phyloP scores from a whole-genome alignment of 2,113 vertebrate species.

The Pavo muticus region DNA sequence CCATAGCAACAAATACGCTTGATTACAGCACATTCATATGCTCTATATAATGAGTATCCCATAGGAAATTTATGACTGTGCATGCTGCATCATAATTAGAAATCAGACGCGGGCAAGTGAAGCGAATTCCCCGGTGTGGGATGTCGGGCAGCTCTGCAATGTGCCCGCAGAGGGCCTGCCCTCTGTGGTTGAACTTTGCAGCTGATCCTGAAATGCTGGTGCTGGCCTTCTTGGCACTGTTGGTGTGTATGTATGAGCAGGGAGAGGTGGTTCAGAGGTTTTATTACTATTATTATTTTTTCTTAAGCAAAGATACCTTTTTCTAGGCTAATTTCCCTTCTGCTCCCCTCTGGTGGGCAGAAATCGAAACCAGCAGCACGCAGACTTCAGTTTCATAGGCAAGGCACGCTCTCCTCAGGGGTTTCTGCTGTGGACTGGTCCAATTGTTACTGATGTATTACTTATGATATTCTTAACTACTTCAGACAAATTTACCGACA shows the following conservation, averaged over 20 bases:
- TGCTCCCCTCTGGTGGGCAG: background rate
- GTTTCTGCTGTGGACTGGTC: slow-evolving; percentile 1
- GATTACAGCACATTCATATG: slow-evolving; percentile 75
- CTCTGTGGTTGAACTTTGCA: background rate
- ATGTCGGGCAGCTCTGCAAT: background rate
- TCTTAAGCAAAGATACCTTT: background rate
- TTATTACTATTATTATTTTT: background rate
- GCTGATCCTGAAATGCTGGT: background rate
- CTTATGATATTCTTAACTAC: slow-evolving; percentile 34
- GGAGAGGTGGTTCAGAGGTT: background rate
- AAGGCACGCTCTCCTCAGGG: background rate
- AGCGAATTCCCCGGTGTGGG: slow-evolving; percentile 28
- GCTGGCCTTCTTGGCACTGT: background rate
- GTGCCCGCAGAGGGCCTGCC: background rate
- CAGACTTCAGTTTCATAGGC: background rate
- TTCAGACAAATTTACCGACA: background rate
- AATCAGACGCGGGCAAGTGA: slow-evolving; percentile 49
- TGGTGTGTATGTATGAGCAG: background rate
- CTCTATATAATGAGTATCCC: slow-evolving; percentile 74
- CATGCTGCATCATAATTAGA: slow-evolving; percentile 70
- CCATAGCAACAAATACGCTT: slow-evolving; percentile 77
- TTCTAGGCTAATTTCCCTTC: slow-evolving; percentile 2
- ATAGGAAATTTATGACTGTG: slow-evolving; percentile 60
- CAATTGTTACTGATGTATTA: slow-evolving; percentile 14
- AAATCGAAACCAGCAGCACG: slow-evolving; percentile 4